Conservation (phyloP, 53 echinoderm and acorn worm genomes). For the Crossaster papposus region DNA sequence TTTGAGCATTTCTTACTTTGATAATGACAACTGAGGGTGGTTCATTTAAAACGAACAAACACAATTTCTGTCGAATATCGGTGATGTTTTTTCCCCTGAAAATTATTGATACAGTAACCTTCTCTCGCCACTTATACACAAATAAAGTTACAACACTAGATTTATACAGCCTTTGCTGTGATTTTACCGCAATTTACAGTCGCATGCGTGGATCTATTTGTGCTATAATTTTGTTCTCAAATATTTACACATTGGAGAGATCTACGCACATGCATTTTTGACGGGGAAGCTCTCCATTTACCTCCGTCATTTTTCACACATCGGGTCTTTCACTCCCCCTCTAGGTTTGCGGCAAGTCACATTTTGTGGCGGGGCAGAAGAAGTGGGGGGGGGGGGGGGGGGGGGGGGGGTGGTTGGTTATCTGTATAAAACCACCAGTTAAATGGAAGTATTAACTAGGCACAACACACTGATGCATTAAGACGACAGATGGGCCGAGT, state of each 20-base stretch:
- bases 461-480: neutral
- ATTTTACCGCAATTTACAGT: neutral
- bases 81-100: no score
- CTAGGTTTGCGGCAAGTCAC: neutral
- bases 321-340: constrained; percentile 10
- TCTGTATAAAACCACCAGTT: constrained; percentile 17
- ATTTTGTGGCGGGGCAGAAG: neutral
- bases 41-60: no score
- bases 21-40: no score
- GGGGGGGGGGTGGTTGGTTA: neutral
- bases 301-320: constrained; percentile 5
- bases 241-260: constrained; percentile 47
- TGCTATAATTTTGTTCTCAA: constrained; percentile 7
- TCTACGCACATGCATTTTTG: constrained; percentile 14
- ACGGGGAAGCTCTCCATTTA: constrained; percentile 15
- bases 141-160: neutral
- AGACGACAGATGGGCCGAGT: constrained; percentile 44
- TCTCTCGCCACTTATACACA: neutral
- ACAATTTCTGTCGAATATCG: no score
- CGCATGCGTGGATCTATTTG: constrained; percentile 17
- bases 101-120: no score
- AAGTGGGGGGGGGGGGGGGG: no score
- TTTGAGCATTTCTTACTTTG: no score
- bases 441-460: constrained; percentile 1
- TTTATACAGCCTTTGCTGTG: neutral